These are phyloP conservation scores for Lepidocyrtinus sp. DNA, from an alignment of 2,888 invertebrate genomes.

Conservation along the genomic window DNA sequence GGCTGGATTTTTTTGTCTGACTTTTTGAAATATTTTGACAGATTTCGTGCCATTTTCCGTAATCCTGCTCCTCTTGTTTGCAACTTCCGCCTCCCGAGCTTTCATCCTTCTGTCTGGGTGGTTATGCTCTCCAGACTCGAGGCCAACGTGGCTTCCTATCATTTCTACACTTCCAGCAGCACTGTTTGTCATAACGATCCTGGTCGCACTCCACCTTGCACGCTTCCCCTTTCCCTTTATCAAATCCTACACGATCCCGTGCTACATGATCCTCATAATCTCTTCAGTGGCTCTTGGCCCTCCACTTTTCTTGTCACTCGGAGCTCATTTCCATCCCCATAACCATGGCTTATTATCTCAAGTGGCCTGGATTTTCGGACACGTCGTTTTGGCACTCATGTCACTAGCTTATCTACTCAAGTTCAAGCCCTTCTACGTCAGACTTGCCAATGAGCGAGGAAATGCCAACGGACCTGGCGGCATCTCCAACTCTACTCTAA, in stretches of 20 bases:
- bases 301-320: conserved; percentile 68
- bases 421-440: conserved; percentile 70
- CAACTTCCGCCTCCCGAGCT: conserved; percentile 70
- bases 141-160: conserved; percentile 70
- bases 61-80: conserved; percentile 70
- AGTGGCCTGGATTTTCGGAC: conserved; percentile 70
- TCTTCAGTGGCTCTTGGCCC: conserved; percentile 67
- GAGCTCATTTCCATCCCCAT: conserved; percentile 68
- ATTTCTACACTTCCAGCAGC: conserved; percentile 69
- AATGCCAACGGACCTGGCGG: conserved; percentile 64
- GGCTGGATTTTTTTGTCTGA: conserved; percentile 3
- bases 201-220: conserved; percentile 69
- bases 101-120: conserved; percentile 70
- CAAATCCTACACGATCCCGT: conserved; percentile 69
- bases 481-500: conserved; percentile 53
- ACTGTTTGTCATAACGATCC: conserved; percentile 69
- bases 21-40: conserved; percentile 66
- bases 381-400: conserved; percentile 68
- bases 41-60: conserved; percentile 70
- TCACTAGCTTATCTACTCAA: conserved; percentile 70
- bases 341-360: conserved; percentile 66
- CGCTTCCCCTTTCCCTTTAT: conserved; percentile 70
- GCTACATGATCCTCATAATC: conserved; percentile 67
- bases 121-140: conserved; percentile 68
- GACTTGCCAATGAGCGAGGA: conserved; percentile 68